phyloP scores from a whole-genome alignment of 1,140 invertebrate species.

The Asobara japonica region DNA sequence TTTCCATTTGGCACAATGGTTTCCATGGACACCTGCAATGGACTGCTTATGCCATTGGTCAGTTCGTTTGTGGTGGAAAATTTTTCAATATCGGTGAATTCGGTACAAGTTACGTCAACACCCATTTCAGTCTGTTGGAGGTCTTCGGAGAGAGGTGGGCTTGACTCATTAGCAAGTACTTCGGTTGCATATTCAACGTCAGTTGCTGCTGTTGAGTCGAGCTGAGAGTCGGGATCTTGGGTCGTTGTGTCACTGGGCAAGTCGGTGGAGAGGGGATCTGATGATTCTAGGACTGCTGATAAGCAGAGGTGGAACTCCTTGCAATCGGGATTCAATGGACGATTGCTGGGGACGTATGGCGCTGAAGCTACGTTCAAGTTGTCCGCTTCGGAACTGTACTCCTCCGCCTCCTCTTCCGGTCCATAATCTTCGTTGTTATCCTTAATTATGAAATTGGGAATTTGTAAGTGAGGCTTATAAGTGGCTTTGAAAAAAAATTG shows the following conservation, averaged over 20 bases:
- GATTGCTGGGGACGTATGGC: constrained; percentile 37
- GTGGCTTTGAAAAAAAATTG: no score
- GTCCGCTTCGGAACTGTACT: constrained; percentile 58
- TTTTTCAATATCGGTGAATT: constrained; percentile 32
- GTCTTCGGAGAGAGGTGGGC: constrained; percentile 6
- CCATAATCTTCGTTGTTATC: constrained; percentile 52
- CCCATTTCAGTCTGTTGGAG: constrained; percentile 33
- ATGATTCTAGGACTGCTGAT: background rate
- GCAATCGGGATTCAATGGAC: constrained; percentile 61
- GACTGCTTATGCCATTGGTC: background rate
- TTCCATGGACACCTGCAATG: background rate
- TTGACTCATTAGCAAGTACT: constrained; percentile 31
- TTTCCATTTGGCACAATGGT: constrained; percentile 30
- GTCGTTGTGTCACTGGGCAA: background rate
- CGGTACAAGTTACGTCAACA: constrained; percentile 27
- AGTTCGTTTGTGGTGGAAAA: background rate
- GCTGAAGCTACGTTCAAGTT: constrained; percentile 31
- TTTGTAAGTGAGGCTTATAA: no score
- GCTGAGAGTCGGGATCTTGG: background rate
- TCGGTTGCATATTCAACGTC: constrained; percentile 36
- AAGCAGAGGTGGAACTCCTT: constrained; percentile 53
- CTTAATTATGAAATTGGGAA: no score
- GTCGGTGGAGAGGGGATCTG: constrained; percentile 22
- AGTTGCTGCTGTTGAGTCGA: background rate
- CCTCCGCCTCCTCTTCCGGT: constrained; percentile 53